These are phyloP conservation scores for Lethrus apterus DNA, from an alignment of 1,140 invertebrate genomes.

Conservation along the genomic window DNA sequence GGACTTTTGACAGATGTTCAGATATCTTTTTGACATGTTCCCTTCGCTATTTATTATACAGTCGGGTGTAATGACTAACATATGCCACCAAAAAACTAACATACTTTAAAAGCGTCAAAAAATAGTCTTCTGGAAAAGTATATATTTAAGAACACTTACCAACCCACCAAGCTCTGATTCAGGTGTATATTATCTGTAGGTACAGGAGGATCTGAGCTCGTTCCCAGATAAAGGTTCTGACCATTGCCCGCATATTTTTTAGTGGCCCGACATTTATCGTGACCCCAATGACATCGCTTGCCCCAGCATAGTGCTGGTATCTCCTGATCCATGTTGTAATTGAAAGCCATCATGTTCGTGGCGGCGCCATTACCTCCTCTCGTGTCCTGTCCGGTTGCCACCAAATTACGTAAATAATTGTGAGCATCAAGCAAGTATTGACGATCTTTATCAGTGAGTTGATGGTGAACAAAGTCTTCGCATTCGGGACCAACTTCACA, in stretches of 20 bases:
- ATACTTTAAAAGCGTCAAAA: no score
- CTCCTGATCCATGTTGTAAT: constrained; percentile 2
- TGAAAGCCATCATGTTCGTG: neutral
- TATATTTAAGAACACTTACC: no score
- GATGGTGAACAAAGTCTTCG: neutral
- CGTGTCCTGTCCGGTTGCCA: constrained; percentile 4
- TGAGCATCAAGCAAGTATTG: neutral
- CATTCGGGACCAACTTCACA: neutral
- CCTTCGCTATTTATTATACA: no score
- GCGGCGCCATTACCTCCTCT: constrained; percentile 1
- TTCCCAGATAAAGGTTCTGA: constrained; percentile 1
- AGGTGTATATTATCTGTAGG: no score
- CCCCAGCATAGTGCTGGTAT: neutral
- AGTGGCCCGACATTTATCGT: constrained; percentile 1
- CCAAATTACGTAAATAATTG: neutral
- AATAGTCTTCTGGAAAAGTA: no score
- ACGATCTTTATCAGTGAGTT: neutral
- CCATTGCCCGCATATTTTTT: neutral
- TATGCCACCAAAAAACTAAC: no score
- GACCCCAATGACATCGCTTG: neutral
- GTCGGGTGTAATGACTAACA: no score
- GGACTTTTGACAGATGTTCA: no score
- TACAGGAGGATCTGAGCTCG: no score
- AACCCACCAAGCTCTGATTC: no score
- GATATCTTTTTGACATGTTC: no score